phyloP scores from a whole-genome alignment of 2,888 invertebrate genomes.

The Autographa gamma region DNA sequence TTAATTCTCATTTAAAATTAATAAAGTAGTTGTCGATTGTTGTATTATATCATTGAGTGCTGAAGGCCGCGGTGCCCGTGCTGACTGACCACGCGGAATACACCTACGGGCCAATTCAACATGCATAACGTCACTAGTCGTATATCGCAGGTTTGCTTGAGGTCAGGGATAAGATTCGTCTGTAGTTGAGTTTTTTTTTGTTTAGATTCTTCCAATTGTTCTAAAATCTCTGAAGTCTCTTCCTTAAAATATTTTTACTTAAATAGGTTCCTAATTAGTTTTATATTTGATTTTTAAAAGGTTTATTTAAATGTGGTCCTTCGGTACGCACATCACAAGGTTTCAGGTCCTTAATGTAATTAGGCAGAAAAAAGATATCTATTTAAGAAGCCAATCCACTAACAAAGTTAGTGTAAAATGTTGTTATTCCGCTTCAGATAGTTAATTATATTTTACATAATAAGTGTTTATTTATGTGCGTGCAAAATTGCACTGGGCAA shows the following conservation, averaged over 20 bases:
- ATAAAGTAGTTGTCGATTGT: constrained; percentile 20
- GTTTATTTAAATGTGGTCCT: too few relatives aligned
- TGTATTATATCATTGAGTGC: constrained; percentile 40
- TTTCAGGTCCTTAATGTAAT: too few relatives aligned
- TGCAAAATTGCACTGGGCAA: constrained; percentile 6
- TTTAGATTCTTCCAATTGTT: too few relatives aligned
- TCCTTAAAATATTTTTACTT: too few relatives aligned
- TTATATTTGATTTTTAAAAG: too few relatives aligned
- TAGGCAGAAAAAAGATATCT: too few relatives aligned
- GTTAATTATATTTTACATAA: not conserved
- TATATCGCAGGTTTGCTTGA: not conserved
- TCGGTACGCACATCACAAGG: not conserved
- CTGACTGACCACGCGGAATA: constrained; percentile 71
- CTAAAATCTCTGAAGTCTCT: too few relatives aligned
- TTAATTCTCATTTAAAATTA: constrained; percentile 1
- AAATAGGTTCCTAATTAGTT: too few relatives aligned
- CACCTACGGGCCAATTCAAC: constrained; percentile 59
- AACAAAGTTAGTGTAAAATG: too few relatives aligned
- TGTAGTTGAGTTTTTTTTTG: too few relatives aligned
- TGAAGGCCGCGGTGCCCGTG: constrained; percentile 41
- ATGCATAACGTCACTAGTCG: constrained; percentile 18
- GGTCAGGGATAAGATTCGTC: not conserved
- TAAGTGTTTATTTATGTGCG: not conserved
- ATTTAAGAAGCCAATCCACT: too few relatives aligned
- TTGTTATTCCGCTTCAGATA: too few relatives aligned